phyloP scores from a whole-genome alignment of 2,888 invertebrate genomes.

The Coelopa pilipes region DNA sequence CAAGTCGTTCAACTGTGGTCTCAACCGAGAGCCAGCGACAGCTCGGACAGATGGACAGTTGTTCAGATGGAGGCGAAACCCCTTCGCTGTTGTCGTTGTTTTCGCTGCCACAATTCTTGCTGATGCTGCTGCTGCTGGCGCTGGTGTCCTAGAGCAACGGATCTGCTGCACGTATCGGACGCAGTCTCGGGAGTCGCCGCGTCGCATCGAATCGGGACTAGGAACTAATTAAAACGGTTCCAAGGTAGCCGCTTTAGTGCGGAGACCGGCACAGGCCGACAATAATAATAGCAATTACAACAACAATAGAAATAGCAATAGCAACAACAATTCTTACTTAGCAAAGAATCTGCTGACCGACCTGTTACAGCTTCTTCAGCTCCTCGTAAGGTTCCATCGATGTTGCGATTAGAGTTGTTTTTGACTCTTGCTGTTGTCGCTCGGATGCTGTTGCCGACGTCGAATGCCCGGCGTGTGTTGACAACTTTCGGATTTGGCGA shows the following conservation, averaged over 20 bases:
- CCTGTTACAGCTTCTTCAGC: too few relatives aligned
- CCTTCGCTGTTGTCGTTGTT: not conserved
- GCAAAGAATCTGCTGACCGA: not conserved
- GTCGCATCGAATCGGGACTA: slow-evolving; percentile 2
- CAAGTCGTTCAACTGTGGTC: not conserved
- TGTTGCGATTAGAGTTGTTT: not conserved
- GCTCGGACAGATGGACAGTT: slow-evolving; percentile 2
- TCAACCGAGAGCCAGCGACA: not conserved
- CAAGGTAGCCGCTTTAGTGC: not conserved
- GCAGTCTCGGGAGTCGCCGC: not conserved
- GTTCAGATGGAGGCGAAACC: not conserved
- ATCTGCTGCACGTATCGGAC: slow-evolving; percentile 8
- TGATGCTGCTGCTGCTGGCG: not conserved
- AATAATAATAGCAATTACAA: not conserved
- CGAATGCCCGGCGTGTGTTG: too few relatives aligned
- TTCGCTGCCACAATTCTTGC: not conserved
- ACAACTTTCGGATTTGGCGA: too few relatives aligned
- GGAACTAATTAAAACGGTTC: slow-evolving; percentile 21
- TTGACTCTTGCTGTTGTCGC: slow-evolving; percentile 6
- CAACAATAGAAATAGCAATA: not conserved
- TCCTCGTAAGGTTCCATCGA: not conserved
- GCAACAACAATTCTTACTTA: not conserved
- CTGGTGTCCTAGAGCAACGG: not conserved
- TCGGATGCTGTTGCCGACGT: not conserved
- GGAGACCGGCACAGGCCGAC: not conserved